A percentile compares a stretch with the other conserved stretches of the same genome.
phyloP scores from a whole-genome alignment of 2,797 vertebrate genomes.

The Salmo trutta region DNA sequence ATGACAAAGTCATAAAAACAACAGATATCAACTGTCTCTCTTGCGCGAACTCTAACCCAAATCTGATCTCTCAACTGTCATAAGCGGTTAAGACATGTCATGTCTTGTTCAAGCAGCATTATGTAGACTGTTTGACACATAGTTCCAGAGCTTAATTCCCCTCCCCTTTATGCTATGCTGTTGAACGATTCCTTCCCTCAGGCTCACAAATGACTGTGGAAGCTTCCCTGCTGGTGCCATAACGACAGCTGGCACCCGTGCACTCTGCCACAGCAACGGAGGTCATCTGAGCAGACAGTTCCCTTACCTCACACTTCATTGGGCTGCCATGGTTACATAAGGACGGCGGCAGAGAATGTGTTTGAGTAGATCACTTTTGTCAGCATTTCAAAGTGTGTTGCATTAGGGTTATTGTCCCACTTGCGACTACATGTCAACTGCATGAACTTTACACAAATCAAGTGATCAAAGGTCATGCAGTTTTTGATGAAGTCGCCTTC shows the following conservation, averaged over 20 bases:
- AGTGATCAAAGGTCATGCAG: no score
- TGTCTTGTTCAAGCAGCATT: conserved; percentile 58
- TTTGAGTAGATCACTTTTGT: no score
- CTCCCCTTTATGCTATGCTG: conserved; percentile 47
- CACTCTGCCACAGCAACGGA: conserved; percentile 38
- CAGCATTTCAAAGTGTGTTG: no score
- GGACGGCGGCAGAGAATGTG: background rate
- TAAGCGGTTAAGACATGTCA: conserved; percentile 66
- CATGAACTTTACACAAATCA: no score
- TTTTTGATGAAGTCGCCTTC: no score
- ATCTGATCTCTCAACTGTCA: conserved; percentile 48
- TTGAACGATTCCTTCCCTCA: conserved; percentile 49
- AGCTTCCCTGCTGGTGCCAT: conserved; percentile 39
- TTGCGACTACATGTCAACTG: no score
- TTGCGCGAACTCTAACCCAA: no score
- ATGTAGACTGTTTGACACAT: conserved; percentile 39
- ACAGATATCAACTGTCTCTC: no score
- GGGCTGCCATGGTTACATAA: conserved; percentile 44
- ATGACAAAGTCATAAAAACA: no score
- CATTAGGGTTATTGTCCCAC: no score
- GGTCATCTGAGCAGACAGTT: conserved; percentile 60
- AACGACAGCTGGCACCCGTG: conserved; percentile 44
- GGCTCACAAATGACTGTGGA: conserved; percentile 56
- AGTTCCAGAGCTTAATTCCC: conserved; percentile 40
- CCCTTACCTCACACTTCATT: conserved; percentile 29